These are phyloP conservation scores for Gallinago paraguaiae DNA, from an alignment of 2,113 vertebrate genomes.

Conservation along the genomic window DNA sequence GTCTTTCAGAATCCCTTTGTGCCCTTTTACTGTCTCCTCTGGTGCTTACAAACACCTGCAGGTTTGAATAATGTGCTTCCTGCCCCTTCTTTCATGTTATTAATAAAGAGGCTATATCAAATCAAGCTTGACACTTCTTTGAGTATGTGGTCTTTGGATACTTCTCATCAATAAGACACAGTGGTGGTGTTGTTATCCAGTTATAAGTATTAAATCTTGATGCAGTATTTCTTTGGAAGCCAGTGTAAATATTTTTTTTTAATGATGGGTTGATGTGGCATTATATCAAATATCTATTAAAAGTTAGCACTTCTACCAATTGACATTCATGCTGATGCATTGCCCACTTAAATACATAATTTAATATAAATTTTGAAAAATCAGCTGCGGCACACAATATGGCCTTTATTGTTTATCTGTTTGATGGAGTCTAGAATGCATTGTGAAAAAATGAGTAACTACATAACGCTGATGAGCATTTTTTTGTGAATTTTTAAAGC, in stretches of 20 bases:
- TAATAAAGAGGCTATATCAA: constrained; percentile 26
- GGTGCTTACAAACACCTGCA: background rate
- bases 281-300: background rate
- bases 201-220: background rate
- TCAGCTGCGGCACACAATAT: background rate
- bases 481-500: background rate
- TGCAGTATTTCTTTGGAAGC: background rate
- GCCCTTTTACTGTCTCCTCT: background rate
- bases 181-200: background rate
- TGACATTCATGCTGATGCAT: background rate
- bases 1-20: background rate
- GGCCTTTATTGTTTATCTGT: background rate
- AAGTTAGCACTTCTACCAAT: background rate
- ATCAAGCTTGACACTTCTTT: background rate
- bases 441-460: background rate
- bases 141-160: background rate
- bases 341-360: background rate
- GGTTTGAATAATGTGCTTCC: background rate
- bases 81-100: background rate
- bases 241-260: background rate
- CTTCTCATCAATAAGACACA: background rate
- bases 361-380: background rate
- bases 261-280: background rate
- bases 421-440: background rate
- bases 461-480: background rate